Conservation (phyloP, 2,113 vertebrate species). For the Cepphus grylle region DNA sequence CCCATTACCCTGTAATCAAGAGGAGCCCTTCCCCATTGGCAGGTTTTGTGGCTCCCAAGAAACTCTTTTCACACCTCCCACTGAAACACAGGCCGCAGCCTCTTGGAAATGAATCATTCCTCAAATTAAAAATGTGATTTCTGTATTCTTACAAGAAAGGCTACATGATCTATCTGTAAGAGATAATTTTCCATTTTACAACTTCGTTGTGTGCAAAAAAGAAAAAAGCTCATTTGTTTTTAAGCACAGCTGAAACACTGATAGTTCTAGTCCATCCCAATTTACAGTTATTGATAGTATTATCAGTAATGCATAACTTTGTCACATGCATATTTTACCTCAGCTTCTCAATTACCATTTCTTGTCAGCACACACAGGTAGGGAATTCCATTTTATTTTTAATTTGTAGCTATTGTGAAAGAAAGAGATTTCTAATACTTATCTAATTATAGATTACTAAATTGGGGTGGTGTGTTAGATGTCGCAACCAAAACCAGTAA, state of each 20-base stretch:
- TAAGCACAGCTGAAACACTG: not conserved
- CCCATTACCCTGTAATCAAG: not conserved
- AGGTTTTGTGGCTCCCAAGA: not conserved
- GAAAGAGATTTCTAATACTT: not conserved
- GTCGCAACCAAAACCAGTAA: not conserved
- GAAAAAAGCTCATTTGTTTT: not conserved
- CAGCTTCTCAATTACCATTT: not conserved
- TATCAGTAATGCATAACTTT: not conserved
- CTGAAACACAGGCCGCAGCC: not conserved
- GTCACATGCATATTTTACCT: not conserved
- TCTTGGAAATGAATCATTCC: not conserved
- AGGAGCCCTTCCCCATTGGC: not conserved
- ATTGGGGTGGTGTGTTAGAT: accelerated
- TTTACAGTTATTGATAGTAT: not conserved
- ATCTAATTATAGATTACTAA: not conserved
- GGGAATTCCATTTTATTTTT: not conserved
- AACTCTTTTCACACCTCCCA: constrained; percentile 3
- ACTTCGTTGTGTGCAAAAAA: not conserved
- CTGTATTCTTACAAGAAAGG: not conserved
- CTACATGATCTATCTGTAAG: not conserved
- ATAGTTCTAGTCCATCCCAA: not conserved
- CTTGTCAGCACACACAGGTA: not conserved
- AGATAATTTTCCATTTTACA: not conserved
- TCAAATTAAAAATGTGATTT: not conserved
- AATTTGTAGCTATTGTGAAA: not conserved